Evolutionary conservation across 2,113 vertebrate species (phyloP).

Genomic region (Grammomys dolichurus): DNA sequence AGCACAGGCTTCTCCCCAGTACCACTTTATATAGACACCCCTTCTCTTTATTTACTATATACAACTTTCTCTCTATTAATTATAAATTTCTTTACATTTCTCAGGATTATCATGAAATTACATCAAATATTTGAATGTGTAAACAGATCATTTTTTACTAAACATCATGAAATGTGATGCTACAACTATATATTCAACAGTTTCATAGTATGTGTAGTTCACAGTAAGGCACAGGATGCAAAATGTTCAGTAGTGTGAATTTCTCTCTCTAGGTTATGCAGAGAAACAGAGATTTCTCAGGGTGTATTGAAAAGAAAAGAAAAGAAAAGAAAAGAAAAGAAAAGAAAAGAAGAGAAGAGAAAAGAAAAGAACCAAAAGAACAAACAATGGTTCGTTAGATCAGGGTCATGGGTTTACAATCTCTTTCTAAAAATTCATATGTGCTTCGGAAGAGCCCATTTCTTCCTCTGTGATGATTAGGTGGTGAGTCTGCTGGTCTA

Average conservation of each 20-base stretch:
- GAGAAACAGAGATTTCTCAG: not conserved
- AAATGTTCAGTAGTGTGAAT: not conserved
- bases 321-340: no score
- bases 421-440: not conserved
- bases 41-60: not conserved
- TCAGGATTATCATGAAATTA: not conserved
- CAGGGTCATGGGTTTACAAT: not conserved
- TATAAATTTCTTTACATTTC: not conserved
- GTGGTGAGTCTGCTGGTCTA: not conserved
- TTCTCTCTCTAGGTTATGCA: not conserved
- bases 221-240: not conserved
- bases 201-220: not conserved
- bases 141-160: slow-evolving; percentile 6
- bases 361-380: no score
- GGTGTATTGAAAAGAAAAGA: not conserved
- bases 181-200: not conserved
- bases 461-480: not conserved
- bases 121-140: slow-evolving; percentile 13
- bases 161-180: not conserved
- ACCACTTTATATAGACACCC: not conserved
- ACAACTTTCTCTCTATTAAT: not conserved
- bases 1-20: not conserved
- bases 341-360: not conserved
- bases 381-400: not conserved
- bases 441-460: slow-evolving; percentile 1